Conservation (phyloP, 2,797 vertebrate genomes). For the Sebastes wilsoni region DNA sequence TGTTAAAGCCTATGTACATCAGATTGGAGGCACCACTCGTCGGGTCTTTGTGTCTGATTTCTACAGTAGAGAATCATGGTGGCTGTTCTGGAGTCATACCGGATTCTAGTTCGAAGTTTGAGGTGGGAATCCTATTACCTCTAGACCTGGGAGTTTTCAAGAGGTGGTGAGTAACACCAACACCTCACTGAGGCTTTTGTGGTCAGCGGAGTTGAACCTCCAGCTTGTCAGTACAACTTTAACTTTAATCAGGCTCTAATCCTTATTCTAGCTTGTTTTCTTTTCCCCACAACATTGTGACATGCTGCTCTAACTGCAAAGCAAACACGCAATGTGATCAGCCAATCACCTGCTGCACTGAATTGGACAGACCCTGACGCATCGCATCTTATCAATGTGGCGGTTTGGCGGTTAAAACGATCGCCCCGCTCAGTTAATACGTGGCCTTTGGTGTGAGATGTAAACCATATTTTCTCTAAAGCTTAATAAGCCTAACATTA, state of each 20-base stretch:
- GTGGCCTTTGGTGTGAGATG: background rate
- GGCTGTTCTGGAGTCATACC: background rate
- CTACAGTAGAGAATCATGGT: background rate
- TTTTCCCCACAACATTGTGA: background rate
- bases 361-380: background rate
- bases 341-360: background rate
- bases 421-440: background rate
- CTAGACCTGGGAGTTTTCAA: background rate
- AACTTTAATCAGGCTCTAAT: background rate
- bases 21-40: conserved; percentile 14
- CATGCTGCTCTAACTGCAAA: background rate
- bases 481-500: background rate
- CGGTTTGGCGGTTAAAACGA: background rate
- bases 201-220: background rate
- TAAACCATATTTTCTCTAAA: background rate
- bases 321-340: background rate
- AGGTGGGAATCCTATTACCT: background rate
- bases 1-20: background rate
- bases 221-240: background rate
- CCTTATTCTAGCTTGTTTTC: background rate
- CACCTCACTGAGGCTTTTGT: background rate
- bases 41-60: conserved; percentile 17
- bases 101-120: background rate
- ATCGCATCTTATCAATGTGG: background rate
- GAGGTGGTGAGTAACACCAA: background rate